Base-by-base conservation (phyloP, 2,888 invertebrate species). In the Pelosia muscerda region DNA sequence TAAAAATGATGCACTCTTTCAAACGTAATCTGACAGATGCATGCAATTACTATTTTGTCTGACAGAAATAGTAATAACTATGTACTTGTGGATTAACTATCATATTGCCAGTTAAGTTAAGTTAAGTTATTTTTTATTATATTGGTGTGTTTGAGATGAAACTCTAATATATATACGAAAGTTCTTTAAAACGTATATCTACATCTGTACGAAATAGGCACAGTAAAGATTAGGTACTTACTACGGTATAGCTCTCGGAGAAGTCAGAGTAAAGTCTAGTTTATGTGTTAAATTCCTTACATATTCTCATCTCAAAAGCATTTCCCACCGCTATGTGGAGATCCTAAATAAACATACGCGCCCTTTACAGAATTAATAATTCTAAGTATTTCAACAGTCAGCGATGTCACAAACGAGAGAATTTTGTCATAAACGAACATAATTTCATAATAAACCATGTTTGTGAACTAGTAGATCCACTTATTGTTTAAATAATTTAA, bases 331-430 rank as follows among this genome's bases (percentile, higher is more conserved):
- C 74, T 60, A 71, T 62, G 26, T 31, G 13, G 63, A 67, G 74
- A 71, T 65, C 25, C 77, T 79, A 79, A 76, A 73, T 63, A 77
- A 77, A 79, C 76, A 72, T 22, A 56, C 56, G 62, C 55, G 65
- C 71, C 68, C 66, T 66, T 65, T 66, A 63, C 65, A 73, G 62
- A 68, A 65, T 72, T 68, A 66, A 74, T 66, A 62, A 72, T 73
- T 73, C 71, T 68, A 77, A 73, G 71, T 77, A 79, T 79, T 74
- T 72, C 70, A 71, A 61, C 55, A 31, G 53, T 8, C 28, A 65
- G 49, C 19, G 19, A 23, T 58, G 31, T 59, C 60, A 55, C 62
- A 67, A 54, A 63, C 55, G 67, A 63, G 54, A 64, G 70, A 66
- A 68, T 61, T 68, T 38, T 66, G 60, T 13, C 53, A 65, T 15